Conservation (phyloP, 2,888 invertebrate species). For the Heliconius sara region DNA sequence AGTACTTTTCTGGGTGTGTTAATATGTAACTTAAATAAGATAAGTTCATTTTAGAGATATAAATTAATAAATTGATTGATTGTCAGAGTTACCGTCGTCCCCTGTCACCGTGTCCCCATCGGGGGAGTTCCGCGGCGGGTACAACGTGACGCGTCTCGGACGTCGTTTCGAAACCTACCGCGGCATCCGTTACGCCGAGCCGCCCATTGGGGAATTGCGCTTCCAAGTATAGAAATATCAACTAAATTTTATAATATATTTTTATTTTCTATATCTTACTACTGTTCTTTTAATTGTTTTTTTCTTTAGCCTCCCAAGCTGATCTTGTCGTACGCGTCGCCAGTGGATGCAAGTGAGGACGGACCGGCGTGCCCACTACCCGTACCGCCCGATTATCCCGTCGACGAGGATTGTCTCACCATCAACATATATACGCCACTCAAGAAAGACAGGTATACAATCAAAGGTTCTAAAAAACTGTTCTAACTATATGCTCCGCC, state of each 20-base stretch:
- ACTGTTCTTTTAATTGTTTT: background rate
- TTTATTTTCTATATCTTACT: background rate
- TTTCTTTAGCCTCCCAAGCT: constrained; percentile 75
- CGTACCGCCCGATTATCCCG: constrained; percentile 55
- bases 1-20: too few species aligned
- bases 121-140: constrained; percentile 68
- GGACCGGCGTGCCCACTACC: constrained; percentile 84
- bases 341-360: constrained; percentile 84
- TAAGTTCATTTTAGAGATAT: background rate
- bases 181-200: constrained; percentile 72
- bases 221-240: constrained; percentile 59
- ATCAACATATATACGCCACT: constrained; percentile 84
- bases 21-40: too few species aligned
- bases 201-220: constrained; percentile 67
- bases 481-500: too few species aligned
- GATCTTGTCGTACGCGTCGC: constrained; percentile 75
- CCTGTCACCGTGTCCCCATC: constrained; percentile 55
- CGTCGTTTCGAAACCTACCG: constrained; percentile 71
- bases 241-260: too few species aligned
- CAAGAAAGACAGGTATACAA: constrained; percentile 44
- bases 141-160: constrained; percentile 66
- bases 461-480: background rate
- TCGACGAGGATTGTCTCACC: constrained; percentile 86
- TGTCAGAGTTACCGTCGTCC: background rate
- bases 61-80: background rate